Base-by-base conservation (phyloP, 1,140 invertebrate genomes). In the Neelides sp. region DNA sequence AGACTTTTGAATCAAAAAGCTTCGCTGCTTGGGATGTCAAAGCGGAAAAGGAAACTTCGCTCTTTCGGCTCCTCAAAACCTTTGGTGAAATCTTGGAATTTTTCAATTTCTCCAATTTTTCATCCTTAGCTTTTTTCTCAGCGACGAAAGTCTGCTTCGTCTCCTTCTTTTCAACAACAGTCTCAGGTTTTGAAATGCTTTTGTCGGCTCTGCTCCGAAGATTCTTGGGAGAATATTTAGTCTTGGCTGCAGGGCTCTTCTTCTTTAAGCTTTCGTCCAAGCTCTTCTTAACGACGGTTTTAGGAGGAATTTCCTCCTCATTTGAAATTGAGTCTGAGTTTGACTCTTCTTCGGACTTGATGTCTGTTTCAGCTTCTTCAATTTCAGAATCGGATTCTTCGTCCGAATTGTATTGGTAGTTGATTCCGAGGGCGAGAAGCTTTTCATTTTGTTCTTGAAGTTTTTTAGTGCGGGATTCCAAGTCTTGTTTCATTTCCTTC, bases 401-500 rank as follows among this genome's bases (percentile, higher is more conserved):
- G 19, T 17, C 22, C 5, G 37, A 15, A 32, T 36, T 22, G 17
- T 49, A 60, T 20, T 55, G 2, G 27, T 63, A 60, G 10, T 55
- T 28, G 28, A 63, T 61, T 12, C 59, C 61, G 13, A 60, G 22
- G 4, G 52, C 48, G 13, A 41, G 50, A 15, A 57, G 39, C n/a
- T 54, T 50, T 8, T 43, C 30, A 35, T 61, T 58, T 1, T 42
- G 37, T 23, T 46, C 34, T 15, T 51, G 27, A 2, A 63, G 12
- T 15, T 47, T 41, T 1, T 42, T 34, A 28, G 55, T n/a, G 12
- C 55, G 51, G 8, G 28, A 32, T 10, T 45, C 8, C 24, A 46
- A 4, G 19, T 48, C 34, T 20, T 53, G 51, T 2, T 43, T 36
- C 10, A 45, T 36, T 19, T 60, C 49, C 32, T 52, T 50, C n/a